Evolutionary conservation across 2,113 vertebrate genomes (phyloP).

Genomic region (Cercocebus atys): DNA sequence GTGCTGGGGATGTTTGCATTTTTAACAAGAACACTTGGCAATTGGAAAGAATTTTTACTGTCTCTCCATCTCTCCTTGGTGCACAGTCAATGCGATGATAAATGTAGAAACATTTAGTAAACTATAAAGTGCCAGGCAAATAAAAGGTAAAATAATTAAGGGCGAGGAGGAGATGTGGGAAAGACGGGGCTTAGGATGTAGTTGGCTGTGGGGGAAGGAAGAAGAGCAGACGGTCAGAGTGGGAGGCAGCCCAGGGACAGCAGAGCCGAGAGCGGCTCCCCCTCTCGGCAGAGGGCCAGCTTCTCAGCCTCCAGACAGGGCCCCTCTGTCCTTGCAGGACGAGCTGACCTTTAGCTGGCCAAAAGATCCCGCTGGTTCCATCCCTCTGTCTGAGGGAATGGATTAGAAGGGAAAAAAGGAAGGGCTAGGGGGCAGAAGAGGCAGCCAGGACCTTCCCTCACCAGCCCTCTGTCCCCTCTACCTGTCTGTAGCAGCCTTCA

Average conservation of each 20-base stretch:
- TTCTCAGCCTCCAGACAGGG: too few species aligned
- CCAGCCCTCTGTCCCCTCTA: too few species aligned
- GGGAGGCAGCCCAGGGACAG: background rate
- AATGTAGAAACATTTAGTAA: conserved; percentile 58
- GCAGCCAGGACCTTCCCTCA: too few species aligned
- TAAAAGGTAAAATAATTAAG: conserved; percentile 59
- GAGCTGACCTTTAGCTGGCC: too few species aligned
- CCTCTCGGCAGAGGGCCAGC: background rate
- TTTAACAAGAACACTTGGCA: conserved; percentile 74
- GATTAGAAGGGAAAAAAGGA: too few species aligned
- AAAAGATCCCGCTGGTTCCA: too few species aligned
- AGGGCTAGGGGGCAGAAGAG: too few species aligned
- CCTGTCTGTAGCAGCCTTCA: accelerated
- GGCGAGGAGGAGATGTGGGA: background rate
- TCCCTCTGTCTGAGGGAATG: too few species aligned
- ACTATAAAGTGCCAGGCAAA: conserved; percentile 33
- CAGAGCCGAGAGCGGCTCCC: background rate
- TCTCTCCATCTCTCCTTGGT: conserved; percentile 47
- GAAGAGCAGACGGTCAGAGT: background rate
- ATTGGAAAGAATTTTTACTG: conserved; percentile 61
- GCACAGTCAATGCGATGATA: conserved; percentile 12
- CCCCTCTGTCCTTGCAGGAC: too few species aligned
- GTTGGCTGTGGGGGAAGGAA: background rate
- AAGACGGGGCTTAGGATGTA: background rate
- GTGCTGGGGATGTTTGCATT: conserved; percentile 65